Evolutionary conservation across 2,113 vertebrate genomes (phyloP).

Genomic region (Nematolebias whitei): DNA sequence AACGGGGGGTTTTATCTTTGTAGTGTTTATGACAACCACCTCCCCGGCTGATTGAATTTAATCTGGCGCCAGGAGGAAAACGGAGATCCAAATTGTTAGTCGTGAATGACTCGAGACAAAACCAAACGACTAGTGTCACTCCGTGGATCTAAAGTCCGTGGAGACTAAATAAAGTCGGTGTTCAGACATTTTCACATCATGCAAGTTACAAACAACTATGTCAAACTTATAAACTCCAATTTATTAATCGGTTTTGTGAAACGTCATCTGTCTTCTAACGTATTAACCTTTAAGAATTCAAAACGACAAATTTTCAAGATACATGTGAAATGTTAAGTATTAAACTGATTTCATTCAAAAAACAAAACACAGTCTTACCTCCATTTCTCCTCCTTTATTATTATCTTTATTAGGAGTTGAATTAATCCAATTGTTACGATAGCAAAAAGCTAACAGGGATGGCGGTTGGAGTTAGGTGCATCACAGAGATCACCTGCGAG

Average conservation of each 20-base stretch:
- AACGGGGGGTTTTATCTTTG: not conserved
- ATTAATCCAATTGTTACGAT: not conserved
- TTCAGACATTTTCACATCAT: not conserved
- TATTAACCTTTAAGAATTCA: no score
- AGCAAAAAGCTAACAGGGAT: not conserved
- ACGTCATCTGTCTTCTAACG: no score
- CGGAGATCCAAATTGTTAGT: slow-evolving; percentile 18
- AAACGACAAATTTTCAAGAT: not conserved
- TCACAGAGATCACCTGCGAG: slow-evolving; percentile 36
- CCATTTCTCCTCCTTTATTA: slow-evolving; percentile 50
- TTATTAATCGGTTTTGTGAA: no score
- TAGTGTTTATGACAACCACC: not conserved
- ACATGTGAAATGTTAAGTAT: not conserved
- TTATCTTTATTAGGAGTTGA: not conserved
- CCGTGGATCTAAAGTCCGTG: slow-evolving; percentile 11
- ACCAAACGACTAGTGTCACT: not conserved
- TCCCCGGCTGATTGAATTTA: rapidly evolving
- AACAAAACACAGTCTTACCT: slow-evolving; percentile 60
- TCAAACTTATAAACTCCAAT: no score
- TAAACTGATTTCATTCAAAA: no score
- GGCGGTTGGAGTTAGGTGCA: not conserved
- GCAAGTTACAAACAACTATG: no score
- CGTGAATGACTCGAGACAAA: slow-evolving; percentile 24
- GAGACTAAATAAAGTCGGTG: slow-evolving; percentile 37
- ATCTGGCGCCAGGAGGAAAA: not conserved